Evolutionary conservation across 1,140 invertebrate species (phyloP).

Genomic region (Drosophila ananassae): DNA sequence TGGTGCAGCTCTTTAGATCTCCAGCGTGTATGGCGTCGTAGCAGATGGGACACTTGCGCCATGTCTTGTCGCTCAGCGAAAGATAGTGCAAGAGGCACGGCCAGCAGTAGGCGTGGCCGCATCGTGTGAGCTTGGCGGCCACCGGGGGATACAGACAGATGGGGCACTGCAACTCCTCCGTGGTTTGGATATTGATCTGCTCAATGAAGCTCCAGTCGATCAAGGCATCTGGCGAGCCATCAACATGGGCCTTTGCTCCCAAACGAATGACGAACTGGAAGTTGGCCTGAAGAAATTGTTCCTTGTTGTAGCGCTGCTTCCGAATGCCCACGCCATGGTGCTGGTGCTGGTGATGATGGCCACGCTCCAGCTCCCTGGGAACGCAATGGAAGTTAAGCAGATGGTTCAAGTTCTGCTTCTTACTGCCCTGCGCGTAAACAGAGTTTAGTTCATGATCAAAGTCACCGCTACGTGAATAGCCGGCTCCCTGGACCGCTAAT

Average conservation of each 20-base stretch:
- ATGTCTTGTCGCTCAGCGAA: conserved; percentile 90
- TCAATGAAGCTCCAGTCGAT: conserved; percentile 97
- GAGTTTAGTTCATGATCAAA: conserved; percentile 91
- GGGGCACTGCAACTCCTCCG: conserved; percentile 92
- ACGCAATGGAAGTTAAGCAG: conserved; percentile 94
- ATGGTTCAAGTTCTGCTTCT: conserved; percentile 96
- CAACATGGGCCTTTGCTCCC: conserved; percentile 88
- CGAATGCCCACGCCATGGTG: conserved; percentile 62
- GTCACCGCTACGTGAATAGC: conserved; percentile 67
- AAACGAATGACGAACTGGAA: conserved; percentile 97
- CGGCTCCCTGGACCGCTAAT: conserved; percentile 46
- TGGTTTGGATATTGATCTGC: conserved; percentile 91
- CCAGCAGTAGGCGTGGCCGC: conserved; percentile 98
- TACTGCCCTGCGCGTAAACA: conserved; percentile 91
- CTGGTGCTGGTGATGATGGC: conserved; percentile 57
- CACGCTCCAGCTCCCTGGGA: conserved; percentile 84
- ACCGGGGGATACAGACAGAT: conserved; percentile 94
- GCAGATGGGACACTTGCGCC: conserved; percentile 95
- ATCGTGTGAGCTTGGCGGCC: conserved; percentile 95
- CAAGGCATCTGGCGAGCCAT: conserved; percentile 91
- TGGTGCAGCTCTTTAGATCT: conserved; percentile 84
- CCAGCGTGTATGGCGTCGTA: conserved; percentile 88
- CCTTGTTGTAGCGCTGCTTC: conserved; percentile 91
- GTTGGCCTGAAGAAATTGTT: conserved; percentile 97
- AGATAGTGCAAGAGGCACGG: conserved; percentile 97